Evolutionary conservation across 2,797 vertebrate species (phyloP).

Genomic region (Brachyalestes nurse): DNA sequence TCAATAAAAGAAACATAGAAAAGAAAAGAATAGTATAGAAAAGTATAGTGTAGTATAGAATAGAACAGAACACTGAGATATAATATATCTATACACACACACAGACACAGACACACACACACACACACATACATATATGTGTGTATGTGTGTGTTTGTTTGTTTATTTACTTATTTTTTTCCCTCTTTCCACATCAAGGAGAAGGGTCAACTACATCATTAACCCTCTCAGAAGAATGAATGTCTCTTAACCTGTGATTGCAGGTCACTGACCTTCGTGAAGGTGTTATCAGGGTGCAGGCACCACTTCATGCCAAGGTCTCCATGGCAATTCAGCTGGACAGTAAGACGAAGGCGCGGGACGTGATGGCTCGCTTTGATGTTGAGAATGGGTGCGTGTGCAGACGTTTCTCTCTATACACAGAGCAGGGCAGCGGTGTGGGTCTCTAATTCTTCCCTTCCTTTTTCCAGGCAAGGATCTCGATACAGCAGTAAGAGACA

Average conservation of each 20-base stretch:
- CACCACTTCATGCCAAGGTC: conserved; percentile 90
- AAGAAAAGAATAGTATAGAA: no score
- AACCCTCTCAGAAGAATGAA: conserved; percentile 10
- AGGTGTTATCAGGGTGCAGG: conserved; percentile 92
- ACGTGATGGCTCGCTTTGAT: conserved; percentile 88
- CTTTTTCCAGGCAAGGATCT: conserved; percentile 32
- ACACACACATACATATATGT: no score
- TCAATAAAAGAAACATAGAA: no score
- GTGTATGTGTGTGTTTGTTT: no score
- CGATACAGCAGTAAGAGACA: conserved; percentile 68
- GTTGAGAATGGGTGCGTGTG: conserved; percentile 83
- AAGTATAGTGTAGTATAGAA: no score
- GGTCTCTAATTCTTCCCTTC: conserved; percentile 11
- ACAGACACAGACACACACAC: no score
- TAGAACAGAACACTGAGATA: no score
- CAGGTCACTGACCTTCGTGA: conserved; percentile 87
- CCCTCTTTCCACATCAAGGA: no score
- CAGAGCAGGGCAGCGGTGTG: background rate
- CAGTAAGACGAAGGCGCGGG: conserved; percentile 85
- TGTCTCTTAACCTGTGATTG: conserved; percentile 50
- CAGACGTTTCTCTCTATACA: background rate
- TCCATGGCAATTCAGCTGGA: conserved; percentile 95
- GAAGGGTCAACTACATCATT: background rate
- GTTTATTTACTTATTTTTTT: background rate
- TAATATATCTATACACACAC: no score